Conservation (phyloP, 2,888 invertebrate genomes). For the Nasonia oneida region DNA sequence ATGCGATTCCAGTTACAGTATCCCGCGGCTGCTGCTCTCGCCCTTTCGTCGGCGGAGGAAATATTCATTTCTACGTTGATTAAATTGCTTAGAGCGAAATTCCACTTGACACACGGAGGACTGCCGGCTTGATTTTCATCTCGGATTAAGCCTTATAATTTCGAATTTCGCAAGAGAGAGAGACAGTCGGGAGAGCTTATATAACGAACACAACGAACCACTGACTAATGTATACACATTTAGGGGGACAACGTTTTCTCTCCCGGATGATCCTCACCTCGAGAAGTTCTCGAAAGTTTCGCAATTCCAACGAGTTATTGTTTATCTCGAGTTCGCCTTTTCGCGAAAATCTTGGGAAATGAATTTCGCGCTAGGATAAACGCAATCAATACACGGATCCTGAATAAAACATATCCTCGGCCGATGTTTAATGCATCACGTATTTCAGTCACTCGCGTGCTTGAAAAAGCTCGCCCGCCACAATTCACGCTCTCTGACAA, state of each 20-base stretch:
- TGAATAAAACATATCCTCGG: neutral
- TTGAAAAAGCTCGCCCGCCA: neutral
- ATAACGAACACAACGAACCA: neutral
- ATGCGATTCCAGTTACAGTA: conserved; percentile 50
- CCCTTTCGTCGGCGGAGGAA: conserved; percentile 48
- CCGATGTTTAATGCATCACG: conserved; percentile 1
- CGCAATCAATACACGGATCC: neutral
- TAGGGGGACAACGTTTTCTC: neutral
- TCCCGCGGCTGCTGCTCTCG: neutral
- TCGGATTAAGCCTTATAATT: conserved; percentile 52
- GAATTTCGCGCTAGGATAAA: neutral
- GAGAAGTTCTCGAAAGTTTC: neutral
- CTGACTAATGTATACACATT: neutral
- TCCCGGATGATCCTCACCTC: neutral
- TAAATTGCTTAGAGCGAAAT: conserved; percentile 59
- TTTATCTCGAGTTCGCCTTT: neutral
- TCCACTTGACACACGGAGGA: conserved; percentile 47
- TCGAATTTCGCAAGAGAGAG: conserved; percentile 43
- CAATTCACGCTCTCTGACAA: conserved; percentile 7
- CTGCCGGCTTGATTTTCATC: conserved; percentile 43
- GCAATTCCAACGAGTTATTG: neutral
- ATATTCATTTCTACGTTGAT: conserved; percentile 60
- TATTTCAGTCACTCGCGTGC: neutral
- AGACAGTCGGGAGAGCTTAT: neutral
- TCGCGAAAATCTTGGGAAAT: neutral